Base-by-base conservation (phyloP, 2,797 vertebrate genomes). In the Rhinichthys osculus region DNA sequence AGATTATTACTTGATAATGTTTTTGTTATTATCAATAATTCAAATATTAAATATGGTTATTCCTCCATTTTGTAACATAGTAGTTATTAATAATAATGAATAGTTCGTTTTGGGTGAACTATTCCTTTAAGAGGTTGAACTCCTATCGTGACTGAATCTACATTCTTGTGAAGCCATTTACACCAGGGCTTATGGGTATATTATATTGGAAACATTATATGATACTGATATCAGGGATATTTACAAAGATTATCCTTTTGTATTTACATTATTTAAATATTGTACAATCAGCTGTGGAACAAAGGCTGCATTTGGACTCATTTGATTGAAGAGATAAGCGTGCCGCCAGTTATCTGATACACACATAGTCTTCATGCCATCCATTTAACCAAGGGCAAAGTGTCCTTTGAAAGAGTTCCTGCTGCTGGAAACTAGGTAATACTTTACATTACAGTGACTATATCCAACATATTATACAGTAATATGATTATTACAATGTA, bases 291-390 rank as follows among this genome's bases (percentile, higher is more conserved):
- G 50, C 66, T 79, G 67, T 52, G 86, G 74, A 89, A 92, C 89
- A 91, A 92, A 93, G 89, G 87, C 86, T 77, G 73, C 83, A 84
- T 91, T 92, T 88, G 86, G 80, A 87, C 88, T 87, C 84, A 82
- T 87, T 91, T 90, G 93, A 94, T 94, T 88, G 85, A 71, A 90
- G 30, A 91, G 94, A 94, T 95, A 93, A 89, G 79, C 73, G 83
- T 88, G 92, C 93, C 87, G 90, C 91, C 90, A 40, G 85, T 90
- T 87, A 92, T 92, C 91, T 91, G 89, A 92, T 91, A 92, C 86
- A 80, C 54, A 50, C 78, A 81, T 72, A 84, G 78, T 13, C 59
- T 70, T 66, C 64, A 52, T 35, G 50, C n/a, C 78, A 76, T 71
- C 66, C 91, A 91, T 92, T 87, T 88, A 94, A 92, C 91, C 86